These are phyloP conservation scores for Sinocyclocheilus grahami DNA, from an alignment of 2,113 vertebrate genomes.

Conservation along the genomic window DNA sequence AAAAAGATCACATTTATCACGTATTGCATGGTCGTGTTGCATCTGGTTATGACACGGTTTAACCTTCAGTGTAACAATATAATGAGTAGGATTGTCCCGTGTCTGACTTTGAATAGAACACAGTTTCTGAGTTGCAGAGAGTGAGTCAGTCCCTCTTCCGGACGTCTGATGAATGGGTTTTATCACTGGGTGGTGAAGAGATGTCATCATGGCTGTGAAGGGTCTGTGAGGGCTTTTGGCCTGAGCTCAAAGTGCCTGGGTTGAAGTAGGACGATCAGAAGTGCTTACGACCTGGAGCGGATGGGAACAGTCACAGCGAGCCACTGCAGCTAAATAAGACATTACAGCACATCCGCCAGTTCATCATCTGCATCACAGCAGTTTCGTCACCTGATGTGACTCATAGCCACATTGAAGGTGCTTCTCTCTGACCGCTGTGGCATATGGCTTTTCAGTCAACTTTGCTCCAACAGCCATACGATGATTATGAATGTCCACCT, in stretches of 20 bases:
- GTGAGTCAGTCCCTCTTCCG: not conserved
- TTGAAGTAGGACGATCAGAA: constrained; percentile 5
- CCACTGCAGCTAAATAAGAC: constrained; percentile 24
- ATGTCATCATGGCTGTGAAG: constrained; percentile 21
- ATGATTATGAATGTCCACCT: not conserved
- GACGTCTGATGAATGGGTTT: not conserved
- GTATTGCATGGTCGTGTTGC: not conserved
- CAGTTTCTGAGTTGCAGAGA: not conserved
- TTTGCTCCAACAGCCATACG: not conserved
- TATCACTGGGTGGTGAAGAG: constrained; percentile 12
- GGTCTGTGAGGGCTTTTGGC: constrained; percentile 25
- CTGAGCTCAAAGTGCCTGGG: not conserved
- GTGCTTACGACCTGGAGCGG: constrained; percentile 15
- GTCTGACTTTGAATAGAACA: not conserved
- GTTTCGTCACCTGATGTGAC: not conserved
- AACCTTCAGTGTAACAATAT: not conserved
- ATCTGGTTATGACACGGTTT: not conserved
- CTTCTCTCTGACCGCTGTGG: not conserved
- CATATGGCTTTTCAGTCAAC: not conserved
- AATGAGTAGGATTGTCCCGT: not conserved
- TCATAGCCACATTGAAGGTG: not conserved
- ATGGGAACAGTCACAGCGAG: constrained; percentile 28
- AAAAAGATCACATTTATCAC: not conserved
- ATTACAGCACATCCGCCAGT: constrained; percentile 14
- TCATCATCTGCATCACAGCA: constrained; percentile 5